Base-by-base conservation (phyloP, 1,140 invertebrate species). In the Zaprionus camerounensis region DNA sequence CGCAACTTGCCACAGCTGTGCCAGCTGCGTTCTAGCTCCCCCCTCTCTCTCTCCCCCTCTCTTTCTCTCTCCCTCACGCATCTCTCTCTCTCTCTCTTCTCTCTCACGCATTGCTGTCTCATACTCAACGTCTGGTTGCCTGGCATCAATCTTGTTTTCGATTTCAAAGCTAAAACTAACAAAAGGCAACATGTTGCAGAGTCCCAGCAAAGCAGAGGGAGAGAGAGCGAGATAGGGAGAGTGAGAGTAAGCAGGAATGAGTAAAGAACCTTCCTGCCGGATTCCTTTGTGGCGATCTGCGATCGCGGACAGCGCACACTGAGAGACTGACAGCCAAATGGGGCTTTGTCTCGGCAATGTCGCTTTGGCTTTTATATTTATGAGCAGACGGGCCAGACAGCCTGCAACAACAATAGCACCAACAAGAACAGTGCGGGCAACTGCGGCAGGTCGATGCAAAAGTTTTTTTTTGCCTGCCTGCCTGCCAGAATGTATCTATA, bases 91-190 rank as follows among this genome's bases (percentile, higher is more conserved):
- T 17, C 31, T 11, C 28, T 9, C 31, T 34, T 31, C 64, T 20
- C 51, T 0, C 58, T 69, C 36, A 44, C 13, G 22, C 57, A 57
- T 44, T 22, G 6, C 11, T 36, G 31, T 22, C 65, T 22, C 17
- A 67, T 67, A 20, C 55, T 67, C 55, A 57, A 38, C 44, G 72
- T 76, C 79, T 72, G 72, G 78, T 61, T 77, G 64, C 61, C 36
- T 49, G 51, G 71, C 75, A 90, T 88, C 85, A 88, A 88, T 90
- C 85, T 84, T 79, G 84, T 88, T 88, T 88, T 88, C 84, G 84
- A 84, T 88, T 88, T 88, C 84, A 84, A 80, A 84, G 57, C 71
- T 72, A 81, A 78, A 74, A 78, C 82, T 81, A 83, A 75, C 34
- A 59, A 71, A 84, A 84, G 70, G 81, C 78, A 85, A 84, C 82